Base-by-base conservation (phyloP, 2,113 vertebrate genomes). In the Stictonetta naevosa region DNA sequence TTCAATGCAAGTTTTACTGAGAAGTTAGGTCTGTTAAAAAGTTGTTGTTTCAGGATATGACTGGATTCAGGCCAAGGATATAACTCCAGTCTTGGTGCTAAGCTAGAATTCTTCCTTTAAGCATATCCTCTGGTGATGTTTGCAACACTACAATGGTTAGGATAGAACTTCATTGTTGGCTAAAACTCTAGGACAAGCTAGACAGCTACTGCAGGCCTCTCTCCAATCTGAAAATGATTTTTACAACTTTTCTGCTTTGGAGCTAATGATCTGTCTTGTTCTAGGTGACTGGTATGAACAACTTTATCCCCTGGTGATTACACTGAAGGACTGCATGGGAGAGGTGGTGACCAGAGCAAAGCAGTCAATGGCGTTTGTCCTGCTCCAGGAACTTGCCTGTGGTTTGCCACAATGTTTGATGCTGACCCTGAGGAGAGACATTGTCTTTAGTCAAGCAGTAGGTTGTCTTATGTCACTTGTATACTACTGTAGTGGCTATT, bases 391-490 rank as follows among this genome's bases (percentile, higher is more conserved):
- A 56, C 98, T 99, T 4, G 99, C 98, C 5, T 99, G 98, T 96
- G 99, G 98, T 88, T 96, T 99, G 86, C 99, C 99, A 19, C 99
- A 99, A 81, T 99, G 98, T 59, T 97, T 99, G 94, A 96, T 98
- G 96, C 98, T 99, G 76, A 99, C 99, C 3, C 98, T 99, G 58
- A 98, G 99, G 84, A 98, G 99, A 94, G 99, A 99, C 40, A 95
- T 99, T 9, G 99, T 99, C 97, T 99, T 99, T 95, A 99, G 99
- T 95, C 99, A 99, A 98, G 99, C 99, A 83, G 99, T 99, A 98
- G 95, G 99, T 98, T 81, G 76, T 91, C 84, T 88, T 69, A 33
- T 86, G 75, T 95, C 93, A 62, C 71, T 85, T 34, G 13, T 5
- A 22, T 89, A 62, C 55, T 85, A 3, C 64, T 77, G 3, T 36